Base-by-base conservation (phyloP, 1,140 invertebrate species). In the Penaeus chinensis region DNA sequence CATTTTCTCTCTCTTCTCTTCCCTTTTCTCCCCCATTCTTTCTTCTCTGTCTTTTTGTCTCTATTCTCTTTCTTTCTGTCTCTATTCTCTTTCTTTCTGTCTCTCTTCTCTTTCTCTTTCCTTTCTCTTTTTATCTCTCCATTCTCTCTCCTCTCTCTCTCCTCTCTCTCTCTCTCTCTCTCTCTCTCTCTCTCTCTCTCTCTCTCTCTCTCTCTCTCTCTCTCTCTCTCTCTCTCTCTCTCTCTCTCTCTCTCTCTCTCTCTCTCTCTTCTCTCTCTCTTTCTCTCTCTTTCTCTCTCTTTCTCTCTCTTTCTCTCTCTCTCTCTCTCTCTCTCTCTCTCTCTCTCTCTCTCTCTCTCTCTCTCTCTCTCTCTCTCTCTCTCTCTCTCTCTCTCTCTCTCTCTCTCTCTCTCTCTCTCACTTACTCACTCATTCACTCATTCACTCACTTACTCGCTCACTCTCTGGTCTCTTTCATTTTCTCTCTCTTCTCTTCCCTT, bases 41-140 rank as follows among this genome's bases (percentile, higher is more conserved):
- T n/a, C n/a, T 65, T 65, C 63, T 65, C n/a, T 65, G n/a, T 18
- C 63, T 18, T 18, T 16, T 65, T 65, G 16, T n/a, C 24, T 20
- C 24, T 66, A 2, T 66, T 66, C 7, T 7, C 7, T 66, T 24
- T 66, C 2, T 66, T 66, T 7, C 7, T 66, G 2, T 66, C 7
- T 7, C 7, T 7, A 2, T 7, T 66, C 65, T 66, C 65, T 66
- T 7, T 66, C 65, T 66, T 2, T 66, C 65, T 3, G 16, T 65
- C n/a, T 65, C 63, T 65, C n/a, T 65, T 65, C 63, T 65, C 63
- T 65, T n/a, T n/a, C 63, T 65, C 63, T 65, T 65, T n/a, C n/a
- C 63, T 65, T n/a, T 65, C 63, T 65, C 63, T 65, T n/a, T 65
- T n/a, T 65, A 16, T 65, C 63, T 65, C 63, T 65, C 63, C 63